These are phyloP conservation scores for Limenitis arthemis DNA, from an alignment of 2,888 invertebrate genomes.

Conservation along the genomic window DNA sequence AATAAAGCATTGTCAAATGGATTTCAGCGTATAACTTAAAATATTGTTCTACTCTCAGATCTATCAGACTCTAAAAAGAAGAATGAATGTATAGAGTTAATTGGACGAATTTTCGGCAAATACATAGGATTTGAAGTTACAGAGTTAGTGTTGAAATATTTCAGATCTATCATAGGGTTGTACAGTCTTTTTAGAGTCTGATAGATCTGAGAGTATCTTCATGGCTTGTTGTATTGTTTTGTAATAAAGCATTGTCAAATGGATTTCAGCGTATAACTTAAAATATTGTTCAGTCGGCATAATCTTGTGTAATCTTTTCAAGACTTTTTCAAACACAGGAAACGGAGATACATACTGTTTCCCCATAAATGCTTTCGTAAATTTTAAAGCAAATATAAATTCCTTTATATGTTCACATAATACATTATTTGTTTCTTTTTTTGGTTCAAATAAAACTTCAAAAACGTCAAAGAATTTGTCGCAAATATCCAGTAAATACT, in stretches of 20 bases:
- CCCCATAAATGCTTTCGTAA: slow-evolving; percentile 37
- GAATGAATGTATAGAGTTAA: slow-evolving; percentile 33
- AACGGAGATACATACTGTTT: slow-evolving; percentile 33
- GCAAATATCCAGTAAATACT: slow-evolving; percentile 31
- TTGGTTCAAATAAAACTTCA: slow-evolving; percentile 16
- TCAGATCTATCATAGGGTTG: slow-evolving; percentile 36
- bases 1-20: slow-evolving; percentile 44
- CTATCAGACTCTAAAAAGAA: slow-evolving; percentile 24
- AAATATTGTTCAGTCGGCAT: slow-evolving; percentile 39
- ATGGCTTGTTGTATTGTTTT: slow-evolving; percentile 37
- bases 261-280: slow-evolving; percentile 32
- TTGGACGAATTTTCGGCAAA: slow-evolving; percentile 39
- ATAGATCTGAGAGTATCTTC: slow-evolving; percentile 33
- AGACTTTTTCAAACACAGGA: slow-evolving; percentile 35
- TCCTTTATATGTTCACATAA: slow-evolving; percentile 24
- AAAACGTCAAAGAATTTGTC: slow-evolving; percentile 35
- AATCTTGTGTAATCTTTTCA: slow-evolving; percentile 31
- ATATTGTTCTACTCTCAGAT: no score
- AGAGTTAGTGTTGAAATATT: slow-evolving; percentile 34
- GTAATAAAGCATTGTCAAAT: slow-evolving; percentile 43
- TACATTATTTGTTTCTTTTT: slow-evolving; percentile 5
- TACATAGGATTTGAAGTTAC: slow-evolving; percentile 36
- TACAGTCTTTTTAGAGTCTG: slow-evolving; percentile 39
- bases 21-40: slow-evolving; percentile 34
- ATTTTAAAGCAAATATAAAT: slow-evolving; percentile 33